phyloP scores from a whole-genome alignment of 2,888 invertebrate genomes.

The Steinernema scapterisci region DNA sequence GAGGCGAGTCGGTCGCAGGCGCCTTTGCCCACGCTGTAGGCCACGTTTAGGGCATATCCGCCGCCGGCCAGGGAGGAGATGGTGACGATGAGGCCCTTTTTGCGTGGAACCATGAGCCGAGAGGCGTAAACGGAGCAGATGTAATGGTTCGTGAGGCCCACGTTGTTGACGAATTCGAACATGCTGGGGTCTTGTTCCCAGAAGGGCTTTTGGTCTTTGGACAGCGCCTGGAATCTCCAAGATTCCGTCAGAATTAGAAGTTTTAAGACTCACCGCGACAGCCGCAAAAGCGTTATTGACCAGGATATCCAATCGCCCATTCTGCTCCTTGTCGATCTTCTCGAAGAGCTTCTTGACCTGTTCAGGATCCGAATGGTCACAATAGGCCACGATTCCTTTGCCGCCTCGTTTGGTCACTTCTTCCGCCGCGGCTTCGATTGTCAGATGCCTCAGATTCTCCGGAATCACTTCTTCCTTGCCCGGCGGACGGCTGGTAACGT shows the following conservation, averaged over 20 bases:
- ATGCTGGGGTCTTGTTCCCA: conserved; percentile 67
- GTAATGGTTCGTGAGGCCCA: conserved; percentile 69
- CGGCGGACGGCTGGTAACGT: conserved; percentile 65
- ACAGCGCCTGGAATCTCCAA: conserved; percentile 13
- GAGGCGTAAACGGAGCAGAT: conserved; percentile 68
- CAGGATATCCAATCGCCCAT: conserved; percentile 67
- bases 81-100: conserved; percentile 67
- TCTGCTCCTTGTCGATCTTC: conserved; percentile 65
- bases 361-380: conserved; percentile 68
- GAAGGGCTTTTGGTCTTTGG: conserved; percentile 60
- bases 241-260: not conserved
- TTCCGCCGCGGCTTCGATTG: conserved; percentile 41
- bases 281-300: conserved; percentile 69
- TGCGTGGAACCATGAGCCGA: conserved; percentile 67
- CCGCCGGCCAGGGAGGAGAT: conserved; percentile 68
- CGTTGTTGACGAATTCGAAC: conserved; percentile 69
- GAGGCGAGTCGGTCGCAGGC: conserved; percentile 69
- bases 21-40: conserved; percentile 69
- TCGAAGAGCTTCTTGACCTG: conserved; percentile 67
- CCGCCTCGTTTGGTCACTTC: conserved; percentile 67
- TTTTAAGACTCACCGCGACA: conserved; percentile 27
- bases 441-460: conserved; percentile 21
- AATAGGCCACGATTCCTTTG: conserved; percentile 67
- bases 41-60: conserved; percentile 66
- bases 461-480: conserved; percentile 2